Evolutionary conservation across 1,140 invertebrate species (phyloP).

Genomic region (Brachionus plicatilis): DNA sequence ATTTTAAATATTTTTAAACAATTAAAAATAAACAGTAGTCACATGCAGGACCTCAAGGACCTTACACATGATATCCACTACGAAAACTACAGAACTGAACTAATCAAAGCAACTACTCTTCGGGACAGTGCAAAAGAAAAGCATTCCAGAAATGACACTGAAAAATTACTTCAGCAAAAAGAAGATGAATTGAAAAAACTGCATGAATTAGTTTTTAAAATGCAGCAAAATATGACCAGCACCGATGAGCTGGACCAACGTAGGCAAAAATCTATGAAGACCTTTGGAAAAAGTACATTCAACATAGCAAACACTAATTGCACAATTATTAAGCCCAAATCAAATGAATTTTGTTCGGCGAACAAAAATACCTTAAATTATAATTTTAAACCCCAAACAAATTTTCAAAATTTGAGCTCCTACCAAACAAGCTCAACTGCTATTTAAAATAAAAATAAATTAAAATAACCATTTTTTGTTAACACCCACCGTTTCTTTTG

Average conservation of each 20-base stretch:
- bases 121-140: neutral
- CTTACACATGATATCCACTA: constrained; percentile 55
- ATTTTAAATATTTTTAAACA: neutral
- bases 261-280: neutral
- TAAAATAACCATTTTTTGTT: neutral
- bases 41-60: constrained; percentile 57
- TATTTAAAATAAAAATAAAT: neutral
- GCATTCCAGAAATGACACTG: neutral
- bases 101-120: constrained; percentile 1
- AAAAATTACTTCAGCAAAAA: constrained; percentile 32
- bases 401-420: neutral
- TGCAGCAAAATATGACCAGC: constrained; percentile 10
- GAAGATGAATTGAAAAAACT: constrained; percentile 19
- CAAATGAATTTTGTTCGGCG: neutral
- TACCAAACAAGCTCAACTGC: constrained; percentile 24
- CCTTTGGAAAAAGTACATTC: constrained; percentile 6
- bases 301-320: neutral
- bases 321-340: neutral
- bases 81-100: constrained; percentile 53
- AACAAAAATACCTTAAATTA: constrained; percentile 6
- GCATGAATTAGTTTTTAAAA: neutral
- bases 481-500: neutral
- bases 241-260: neutral
- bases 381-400: constrained; percentile 16
- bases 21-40: constrained; percentile 47